Evolutionary conservation across 2,113 vertebrate genomes (phyloP), one percentile per base, ranked within the genome.

Genomic region (Saimiri boliviensis): DNA sequence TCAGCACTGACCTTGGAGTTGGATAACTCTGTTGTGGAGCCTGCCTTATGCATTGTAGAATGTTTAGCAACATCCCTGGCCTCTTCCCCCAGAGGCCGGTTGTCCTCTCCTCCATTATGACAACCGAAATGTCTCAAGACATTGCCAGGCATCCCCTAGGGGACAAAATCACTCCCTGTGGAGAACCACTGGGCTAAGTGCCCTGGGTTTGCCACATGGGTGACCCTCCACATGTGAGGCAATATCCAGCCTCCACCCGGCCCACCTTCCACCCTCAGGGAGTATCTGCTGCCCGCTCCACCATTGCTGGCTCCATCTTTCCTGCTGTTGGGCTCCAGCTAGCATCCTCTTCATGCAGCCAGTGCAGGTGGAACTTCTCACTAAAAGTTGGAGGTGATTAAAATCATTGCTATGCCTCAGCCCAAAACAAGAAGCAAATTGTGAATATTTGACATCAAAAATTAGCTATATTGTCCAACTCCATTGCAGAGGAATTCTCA

Each of bases 261-360:
- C 20, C 12, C 2, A 19, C 17, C 0, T n/a, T 8, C 30, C 1
- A 13, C 35, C 1, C 27, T 11, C 27, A 12, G 35, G 13, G 6
- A 47, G 23, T 16, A 56, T 11, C 71, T 20, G 27, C 37, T 74
- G 2, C 4, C 23, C 40, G 2, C 40, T 17, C 8, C 3, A 2
- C 14, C 60, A 58, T 42, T 45, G 45, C 42, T 5, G 5, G 32
- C 30, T 76, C 20, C 4, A 0, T 20, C 13, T 73, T 80, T 56
- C 70, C 1, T 5, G 27, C 20, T 85, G 1, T 4, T 25, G 40
- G 32, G 5, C 11, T 88, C 12, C 47, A 54, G 56, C 47, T 56
- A 2, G 9, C 12, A 37, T 23, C 6, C 7, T 49, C 60, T 93
- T 92, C 7, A 13, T 9, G 4, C 14, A 86, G 19, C 30, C 16